Evolutionary conservation across 2,888 invertebrate species (phyloP), one percentile per base, ranked within the genome.

Genomic region (Lasioglossum zephyrum): DNA sequence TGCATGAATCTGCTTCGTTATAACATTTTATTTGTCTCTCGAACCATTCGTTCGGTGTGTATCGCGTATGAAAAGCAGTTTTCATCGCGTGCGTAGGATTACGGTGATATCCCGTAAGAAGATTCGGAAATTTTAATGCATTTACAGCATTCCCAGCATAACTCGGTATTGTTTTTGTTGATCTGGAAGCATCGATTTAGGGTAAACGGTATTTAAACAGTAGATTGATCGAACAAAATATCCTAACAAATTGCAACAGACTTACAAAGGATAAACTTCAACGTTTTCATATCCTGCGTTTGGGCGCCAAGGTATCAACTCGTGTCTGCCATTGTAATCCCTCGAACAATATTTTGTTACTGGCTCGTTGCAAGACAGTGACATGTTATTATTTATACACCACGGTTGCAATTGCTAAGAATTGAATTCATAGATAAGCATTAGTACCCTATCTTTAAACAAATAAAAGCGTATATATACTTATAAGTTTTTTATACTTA

Each of bases 21-120:
- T 97, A 99, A 93, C 97, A 97, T 95, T 98, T 98, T 93, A 97
- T 97, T 95, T 98, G 98, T 86, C 97, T 97, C 93, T 96, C 93
- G 95, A 95, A 94, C 99, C 99, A 99, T 95, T 99, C 99, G 90
- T 98, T 96, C 80, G 98, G 98, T 1, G 99, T 98, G 95, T 98
- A 99, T 86, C 98, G 96, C 0, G 99, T 98, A 95, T 98, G 98
- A 53, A 99, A 96, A 0, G 98, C 98, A 0, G 98, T 97, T 82
- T 98, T 96, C 0, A 98, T 97, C 0, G 98, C 98, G 94, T 98
- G 98, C 85, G 97, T 97, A 4, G 98, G 97, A 95, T 98, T 98
- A 57, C 97, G 96, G 94, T 98, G 97, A 95, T 97, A 97, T 6
- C 98, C 97, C 0, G 97, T 97, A 82, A 98, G 97, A 91, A 98